phyloP scores from a whole-genome alignment of 2,797 vertebrate species.

The Enteromius radiatus region DNA sequence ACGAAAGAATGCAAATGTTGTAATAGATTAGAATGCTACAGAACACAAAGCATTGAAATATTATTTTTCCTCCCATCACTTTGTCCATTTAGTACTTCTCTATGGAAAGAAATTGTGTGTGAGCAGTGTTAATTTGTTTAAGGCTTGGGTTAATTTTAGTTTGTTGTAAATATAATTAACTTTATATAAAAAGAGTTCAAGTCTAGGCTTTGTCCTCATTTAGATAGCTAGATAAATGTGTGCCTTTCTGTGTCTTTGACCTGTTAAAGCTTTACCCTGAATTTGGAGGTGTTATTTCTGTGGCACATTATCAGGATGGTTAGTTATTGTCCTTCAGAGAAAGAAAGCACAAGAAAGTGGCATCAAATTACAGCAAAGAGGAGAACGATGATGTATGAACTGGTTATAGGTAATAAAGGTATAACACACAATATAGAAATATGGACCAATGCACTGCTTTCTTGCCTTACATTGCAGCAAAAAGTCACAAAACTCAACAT shows the following conservation, averaged over 20 bases:
- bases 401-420: neutral
- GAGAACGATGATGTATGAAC: neutral
- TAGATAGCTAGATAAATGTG: neutral
- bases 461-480: neutral
- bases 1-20: neutral
- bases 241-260: constrained; percentile 32
- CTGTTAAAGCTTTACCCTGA: constrained; percentile 38
- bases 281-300: constrained; percentile 37
- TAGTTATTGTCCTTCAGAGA: constrained; percentile 7
- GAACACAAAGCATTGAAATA: neutral
- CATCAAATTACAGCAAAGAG: neutral
- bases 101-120: neutral
- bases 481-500: neutral
- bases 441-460: neutral
- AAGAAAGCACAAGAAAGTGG: neutral
- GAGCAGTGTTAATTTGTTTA: neutral
- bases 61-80: neutral
- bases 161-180: neutral
- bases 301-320: constrained; percentile 43
- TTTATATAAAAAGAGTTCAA: neutral
- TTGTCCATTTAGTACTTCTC: neutral
- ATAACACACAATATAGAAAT: neutral
- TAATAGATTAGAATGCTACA: too few relatives aligned
- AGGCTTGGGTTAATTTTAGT: neutral
- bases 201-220: constrained; percentile 3